A percentile compares a stretch with the other conserved stretches of the same genome.
These are phyloP conservation scores for Ladona fulva DNA, from an alignment of 1,140 invertebrate species.

Conservation along the genomic window DNA sequence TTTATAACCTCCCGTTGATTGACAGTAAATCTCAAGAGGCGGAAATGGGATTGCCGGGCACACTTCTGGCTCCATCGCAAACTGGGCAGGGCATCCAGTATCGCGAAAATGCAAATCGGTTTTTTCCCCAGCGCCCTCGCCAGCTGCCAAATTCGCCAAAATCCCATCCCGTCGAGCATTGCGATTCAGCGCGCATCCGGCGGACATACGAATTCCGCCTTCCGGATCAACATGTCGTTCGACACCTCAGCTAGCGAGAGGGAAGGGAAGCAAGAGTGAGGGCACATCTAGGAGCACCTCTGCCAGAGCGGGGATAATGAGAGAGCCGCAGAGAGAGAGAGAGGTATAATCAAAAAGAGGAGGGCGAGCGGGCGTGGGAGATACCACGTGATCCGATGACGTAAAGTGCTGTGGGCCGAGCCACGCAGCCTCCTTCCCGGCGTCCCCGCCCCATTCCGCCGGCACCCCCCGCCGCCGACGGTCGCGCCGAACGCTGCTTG, in stretches of 20 bases:
- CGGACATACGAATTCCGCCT: neutral
- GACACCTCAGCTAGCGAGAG: neutral
- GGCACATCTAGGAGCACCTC: neutral
- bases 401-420: constrained; percentile 2
- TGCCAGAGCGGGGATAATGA: neutral
- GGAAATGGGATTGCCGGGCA: too few species aligned
- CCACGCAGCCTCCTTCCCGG: constrained; percentile 22
- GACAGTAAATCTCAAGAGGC: too few species aligned
- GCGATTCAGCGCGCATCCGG: neutral
- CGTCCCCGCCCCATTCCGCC: constrained; percentile 30
- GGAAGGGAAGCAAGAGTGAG: neutral
- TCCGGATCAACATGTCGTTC: neutral
- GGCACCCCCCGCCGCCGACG: constrained; percentile 27
- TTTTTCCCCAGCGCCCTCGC: too few species aligned
- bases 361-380: neutral
- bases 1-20: too few species aligned
- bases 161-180: neutral
- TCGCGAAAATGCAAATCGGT: too few species aligned
- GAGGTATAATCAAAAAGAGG: neutral
- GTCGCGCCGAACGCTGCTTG: constrained; percentile 36
- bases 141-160: too few species aligned
- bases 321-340: neutral
- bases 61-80: too few species aligned
- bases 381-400: neutral
- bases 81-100: too few species aligned